phyloP scores from a whole-genome alignment of 1,140 invertebrate species.

The Drepana arcuata region DNA sequence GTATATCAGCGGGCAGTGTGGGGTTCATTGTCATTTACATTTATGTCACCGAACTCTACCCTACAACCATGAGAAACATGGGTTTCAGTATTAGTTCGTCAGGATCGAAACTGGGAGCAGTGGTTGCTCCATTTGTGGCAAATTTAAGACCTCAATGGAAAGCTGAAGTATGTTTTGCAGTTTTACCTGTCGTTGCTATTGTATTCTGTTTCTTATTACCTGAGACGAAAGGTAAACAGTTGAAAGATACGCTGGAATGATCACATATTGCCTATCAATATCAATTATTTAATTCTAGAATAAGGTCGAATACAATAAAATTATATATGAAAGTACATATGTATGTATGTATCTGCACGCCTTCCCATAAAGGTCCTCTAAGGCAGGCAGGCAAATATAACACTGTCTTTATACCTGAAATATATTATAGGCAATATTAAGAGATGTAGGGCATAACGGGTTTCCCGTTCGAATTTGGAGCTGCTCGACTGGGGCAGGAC shows the following conservation, averaged over 20 bases:
- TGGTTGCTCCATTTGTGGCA: conserved; percentile 32
- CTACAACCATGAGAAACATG: conserved; percentile 34
- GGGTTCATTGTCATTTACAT: conserved; percentile 20
- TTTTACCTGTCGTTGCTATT: conserved; percentile 19
- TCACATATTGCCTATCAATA: not conserved
- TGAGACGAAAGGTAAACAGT: conserved; percentile 34
- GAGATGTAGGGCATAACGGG: too few species aligned
- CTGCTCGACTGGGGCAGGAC: too few species aligned
- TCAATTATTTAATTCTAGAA: not conserved
- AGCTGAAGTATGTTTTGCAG: conserved; percentile 26
- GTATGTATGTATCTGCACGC: too few species aligned
- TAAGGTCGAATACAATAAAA: too few species aligned
- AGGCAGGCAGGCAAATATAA: too few species aligned
- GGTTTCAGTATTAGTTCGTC: conserved; percentile 21
- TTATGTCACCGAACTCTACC: conserved; percentile 26
- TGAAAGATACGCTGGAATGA: conserved; percentile 28
- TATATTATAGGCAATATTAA: too few species aligned
- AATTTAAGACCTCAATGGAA: conserved; percentile 28
- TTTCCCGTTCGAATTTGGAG: too few species aligned
- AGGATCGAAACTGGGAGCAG: conserved; percentile 25
- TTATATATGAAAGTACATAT: too few species aligned
- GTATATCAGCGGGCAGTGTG: conserved; percentile 10
- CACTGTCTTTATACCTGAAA: too few species aligned
- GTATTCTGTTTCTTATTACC: conserved; percentile 22
- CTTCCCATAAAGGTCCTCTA: too few species aligned